Conservation (phyloP, 1,140 invertebrate genomes). For the Dendroctonus valens region DNA sequence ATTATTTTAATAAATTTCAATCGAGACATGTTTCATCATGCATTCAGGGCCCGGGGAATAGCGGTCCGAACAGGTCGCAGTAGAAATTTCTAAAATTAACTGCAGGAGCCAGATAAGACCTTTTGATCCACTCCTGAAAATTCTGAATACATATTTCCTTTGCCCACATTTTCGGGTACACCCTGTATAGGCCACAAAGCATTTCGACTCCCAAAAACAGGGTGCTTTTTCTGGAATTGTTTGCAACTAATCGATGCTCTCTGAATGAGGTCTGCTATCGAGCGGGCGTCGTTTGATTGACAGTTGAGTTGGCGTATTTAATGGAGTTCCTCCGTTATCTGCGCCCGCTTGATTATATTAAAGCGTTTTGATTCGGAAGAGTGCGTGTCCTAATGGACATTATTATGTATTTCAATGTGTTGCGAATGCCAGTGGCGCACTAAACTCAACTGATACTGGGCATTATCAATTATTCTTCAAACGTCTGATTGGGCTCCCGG, state of each 20-base stretch:
- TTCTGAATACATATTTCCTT: too few relatives aligned
- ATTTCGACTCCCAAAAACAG: not conserved
- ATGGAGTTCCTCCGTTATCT: conserved; percentile 24
- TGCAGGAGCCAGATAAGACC: too few relatives aligned
- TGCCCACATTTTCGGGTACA: too few relatives aligned
- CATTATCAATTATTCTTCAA: conserved; percentile 47
- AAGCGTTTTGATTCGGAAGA: conserved; percentile 16
- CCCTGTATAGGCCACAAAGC: not conserved
- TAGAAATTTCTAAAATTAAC: too few relatives aligned
- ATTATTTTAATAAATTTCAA: too few relatives aligned
- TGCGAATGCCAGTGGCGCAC: not conserved
- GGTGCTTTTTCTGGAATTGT: not conserved
- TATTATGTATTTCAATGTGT: not conserved
- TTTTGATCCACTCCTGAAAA: too few relatives aligned
- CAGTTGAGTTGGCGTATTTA: conserved; percentile 20
- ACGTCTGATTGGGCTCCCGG: conserved; percentile 49
- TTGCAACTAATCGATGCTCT: not conserved
- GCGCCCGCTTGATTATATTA: conserved; percentile 24
- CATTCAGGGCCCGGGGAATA: too few relatives aligned
- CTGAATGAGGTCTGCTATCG: not conserved
- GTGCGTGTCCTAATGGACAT: conserved; percentile 4
- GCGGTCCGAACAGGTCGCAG: too few relatives aligned
- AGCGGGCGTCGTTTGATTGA: conserved; percentile 13
- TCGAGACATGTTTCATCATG: too few relatives aligned
- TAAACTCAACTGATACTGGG: not conserved